A percentile compares a stretch with the other conserved stretches of the same genome.
phyloP scores from a whole-genome alignment of 2,113 vertebrate species.

The Grammomys dolichurus region DNA sequence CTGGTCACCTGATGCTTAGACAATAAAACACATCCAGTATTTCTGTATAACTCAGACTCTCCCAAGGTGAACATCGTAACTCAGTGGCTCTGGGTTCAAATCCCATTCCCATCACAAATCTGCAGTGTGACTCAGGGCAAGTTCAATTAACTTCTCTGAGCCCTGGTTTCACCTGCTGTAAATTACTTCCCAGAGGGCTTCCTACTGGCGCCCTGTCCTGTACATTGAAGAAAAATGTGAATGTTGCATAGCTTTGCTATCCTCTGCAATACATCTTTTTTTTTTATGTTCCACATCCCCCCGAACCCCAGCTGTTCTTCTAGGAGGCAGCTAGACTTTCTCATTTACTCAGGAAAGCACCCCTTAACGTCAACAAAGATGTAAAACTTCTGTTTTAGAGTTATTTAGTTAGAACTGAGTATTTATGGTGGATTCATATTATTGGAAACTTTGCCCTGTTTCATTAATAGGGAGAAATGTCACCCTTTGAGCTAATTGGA shows the following conservation, averaged over 20 bases:
- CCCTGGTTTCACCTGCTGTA: conserved; percentile 51
- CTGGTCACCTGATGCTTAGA: neutral
- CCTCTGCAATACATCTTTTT: conserved; percentile 65
- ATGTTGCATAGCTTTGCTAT: conserved; percentile 48
- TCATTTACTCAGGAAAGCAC: conserved; percentile 66
- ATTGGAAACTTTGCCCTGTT: conserved; percentile 80
- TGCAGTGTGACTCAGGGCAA: conserved; percentile 61
- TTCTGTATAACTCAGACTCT: neutral
- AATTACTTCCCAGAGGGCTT: conserved; percentile 65
- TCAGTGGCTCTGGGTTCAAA: conserved; percentile 76
- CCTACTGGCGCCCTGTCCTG: conserved; percentile 40
- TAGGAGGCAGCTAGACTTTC: conserved; percentile 73
- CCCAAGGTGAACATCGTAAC: conserved; percentile 13
- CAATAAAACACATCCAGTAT: neutral
- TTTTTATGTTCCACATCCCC: conserved; percentile 66
- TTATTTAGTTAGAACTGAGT: conserved; percentile 78
- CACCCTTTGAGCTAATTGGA: conserved; percentile 84
- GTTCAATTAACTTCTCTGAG: conserved; percentile 66
- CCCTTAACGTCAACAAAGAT: conserved; percentile 83
- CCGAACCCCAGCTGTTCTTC: conserved; percentile 52
- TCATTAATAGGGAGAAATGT: conserved; percentile 84
- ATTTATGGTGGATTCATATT: conserved; percentile 78
- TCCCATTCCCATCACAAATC: conserved; percentile 63
- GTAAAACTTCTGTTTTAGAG: conserved; percentile 81
- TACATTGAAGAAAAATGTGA: conserved; percentile 72